Percentiles rank a stretch among this genome's conserved stretches.
Conservation (phyloP, 1,140 invertebrate genomes). For the Fopius arisanus region DNA sequence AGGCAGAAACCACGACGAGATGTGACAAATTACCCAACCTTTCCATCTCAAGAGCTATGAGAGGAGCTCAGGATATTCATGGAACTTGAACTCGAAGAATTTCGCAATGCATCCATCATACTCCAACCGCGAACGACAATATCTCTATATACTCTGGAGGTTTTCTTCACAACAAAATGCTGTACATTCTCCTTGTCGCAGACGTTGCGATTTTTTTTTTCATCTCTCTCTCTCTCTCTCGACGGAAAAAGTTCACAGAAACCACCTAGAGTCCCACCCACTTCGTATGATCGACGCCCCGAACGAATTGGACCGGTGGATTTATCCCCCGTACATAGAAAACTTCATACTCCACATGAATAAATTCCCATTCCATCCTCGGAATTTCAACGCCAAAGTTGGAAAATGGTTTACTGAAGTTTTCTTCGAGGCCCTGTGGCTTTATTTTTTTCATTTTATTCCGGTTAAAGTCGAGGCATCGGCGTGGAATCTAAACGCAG, state of each 20-base stretch:
- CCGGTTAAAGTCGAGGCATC: not conserved
- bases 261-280: slow-evolving; percentile 18
- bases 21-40: slow-evolving; percentile 2
- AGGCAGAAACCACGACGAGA: not conserved
- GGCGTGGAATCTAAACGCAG: not conserved
- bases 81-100: slow-evolving; percentile 31
- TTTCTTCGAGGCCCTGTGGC: not conserved
- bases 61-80: slow-evolving; percentile 12
- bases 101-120: slow-evolving; percentile 54
- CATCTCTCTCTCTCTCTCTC: not conserved
- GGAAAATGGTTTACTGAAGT: not conserved
- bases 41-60: not conserved
- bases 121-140: slow-evolving; percentile 35
- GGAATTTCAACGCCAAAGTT: not conserved
- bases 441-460: not conserved
- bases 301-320: slow-evolving; percentile 28
- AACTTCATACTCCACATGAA: not conserved
- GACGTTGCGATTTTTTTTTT: slow-evolving; percentile 4
- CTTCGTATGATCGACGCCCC: slow-evolving; percentile 28
- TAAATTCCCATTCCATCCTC: not conserved
- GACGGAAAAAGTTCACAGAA: not conserved
- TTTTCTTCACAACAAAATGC: not conserved
- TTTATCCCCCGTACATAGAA: not conserved
- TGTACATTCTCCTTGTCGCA: not conserved
- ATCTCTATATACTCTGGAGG: not conserved